A percentile compares a stretch with the other conserved stretches of the same genome.
These are phyloP conservation scores for Pyxicephalus adspersus DNA, from an alignment of 2,113 vertebrate genomes.

Conservation along the genomic window DNA sequence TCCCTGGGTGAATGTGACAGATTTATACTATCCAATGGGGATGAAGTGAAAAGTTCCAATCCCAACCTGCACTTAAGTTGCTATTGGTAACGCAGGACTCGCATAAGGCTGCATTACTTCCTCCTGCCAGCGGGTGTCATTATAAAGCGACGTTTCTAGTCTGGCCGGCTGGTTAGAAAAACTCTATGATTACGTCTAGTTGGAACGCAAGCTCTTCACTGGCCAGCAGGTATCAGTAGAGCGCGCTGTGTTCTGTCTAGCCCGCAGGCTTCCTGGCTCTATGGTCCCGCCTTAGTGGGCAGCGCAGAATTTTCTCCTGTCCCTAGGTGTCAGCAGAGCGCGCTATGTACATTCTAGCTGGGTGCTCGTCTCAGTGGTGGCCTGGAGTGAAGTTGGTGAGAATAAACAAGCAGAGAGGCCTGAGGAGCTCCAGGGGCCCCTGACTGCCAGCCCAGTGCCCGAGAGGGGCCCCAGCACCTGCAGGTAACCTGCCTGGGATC, in stretches of 20 bases:
- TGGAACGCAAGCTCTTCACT: neutral
- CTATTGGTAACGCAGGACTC: neutral
- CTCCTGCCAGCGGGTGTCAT: neutral
- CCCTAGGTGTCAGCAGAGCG: constrained; percentile 30
- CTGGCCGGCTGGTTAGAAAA: neutral
- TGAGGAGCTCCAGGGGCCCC: constrained; percentile 13
- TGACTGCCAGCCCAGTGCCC: too few relatives aligned
- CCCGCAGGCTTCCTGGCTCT: too few relatives aligned
- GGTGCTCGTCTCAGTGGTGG: too few relatives aligned
- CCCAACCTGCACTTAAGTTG: too few relatives aligned
- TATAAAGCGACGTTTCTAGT: neutral
- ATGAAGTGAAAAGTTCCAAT: too few relatives aligned
- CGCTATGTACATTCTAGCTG: neutral
- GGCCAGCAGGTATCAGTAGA: neutral
- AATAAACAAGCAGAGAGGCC: constrained; percentile 29
- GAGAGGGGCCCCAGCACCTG: neutral
- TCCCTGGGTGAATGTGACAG: too few relatives aligned
- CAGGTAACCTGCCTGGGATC: neutral
- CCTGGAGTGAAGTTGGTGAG: neutral
- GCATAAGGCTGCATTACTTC: neutral
- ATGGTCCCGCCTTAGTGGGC: too few relatives aligned
- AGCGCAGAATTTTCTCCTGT: constrained; percentile 40
- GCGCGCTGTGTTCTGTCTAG: too few relatives aligned
- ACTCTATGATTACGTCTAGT: neutral
- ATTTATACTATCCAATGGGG: too few relatives aligned